Evolutionary conservation across 2,113 vertebrate genomes (phyloP), one percentile per base, ranked within the genome.

Genomic region (Hassar affinis): DNA sequence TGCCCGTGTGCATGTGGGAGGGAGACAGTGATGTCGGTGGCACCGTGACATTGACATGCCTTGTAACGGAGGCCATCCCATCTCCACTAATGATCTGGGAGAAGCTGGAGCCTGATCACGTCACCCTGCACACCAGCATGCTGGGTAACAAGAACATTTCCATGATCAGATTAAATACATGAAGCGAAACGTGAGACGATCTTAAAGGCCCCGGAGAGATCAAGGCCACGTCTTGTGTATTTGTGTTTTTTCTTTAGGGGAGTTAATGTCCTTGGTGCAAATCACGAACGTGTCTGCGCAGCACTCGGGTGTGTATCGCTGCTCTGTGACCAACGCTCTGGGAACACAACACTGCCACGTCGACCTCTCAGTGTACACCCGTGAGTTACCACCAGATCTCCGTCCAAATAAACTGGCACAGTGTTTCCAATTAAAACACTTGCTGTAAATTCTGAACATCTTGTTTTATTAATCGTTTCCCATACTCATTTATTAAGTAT

Each of bases 281-380:
- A 93, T 95, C 3, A 81, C 69, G 69, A 96, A 95, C 15, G 78
- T 94, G 62, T 94, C 95, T 0, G 87, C 90, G 27, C 90, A 92
- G 84, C 92, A 90, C 8, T 94, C 95, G 0, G 94, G 94, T 6
- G 84, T 95, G 54, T 95, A 95, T 57, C 94, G 94, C 80, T 96
- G 95, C 92, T 92, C 94, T 0, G 94, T 91, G 80, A 59, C 90
- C 0, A 95, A 95, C 81, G 27, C 84, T 52, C 89, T 95, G 84
- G 95, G 93, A 30, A 92, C 93, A 1, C 88, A 91, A 84, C 91
- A 90, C 91, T 95, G 95, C 89, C 91, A 92, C 49, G 59, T 95
- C 78, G 93, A 93, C 84, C 89, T 96, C 64, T 91, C 90, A 20
- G 82, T 95, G 59, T 91, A 91, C 87, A 90, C 61, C 54, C 66